Conservation (phyloP, 2,888 invertebrate genomes). For the Acronicta leporina region DNA sequence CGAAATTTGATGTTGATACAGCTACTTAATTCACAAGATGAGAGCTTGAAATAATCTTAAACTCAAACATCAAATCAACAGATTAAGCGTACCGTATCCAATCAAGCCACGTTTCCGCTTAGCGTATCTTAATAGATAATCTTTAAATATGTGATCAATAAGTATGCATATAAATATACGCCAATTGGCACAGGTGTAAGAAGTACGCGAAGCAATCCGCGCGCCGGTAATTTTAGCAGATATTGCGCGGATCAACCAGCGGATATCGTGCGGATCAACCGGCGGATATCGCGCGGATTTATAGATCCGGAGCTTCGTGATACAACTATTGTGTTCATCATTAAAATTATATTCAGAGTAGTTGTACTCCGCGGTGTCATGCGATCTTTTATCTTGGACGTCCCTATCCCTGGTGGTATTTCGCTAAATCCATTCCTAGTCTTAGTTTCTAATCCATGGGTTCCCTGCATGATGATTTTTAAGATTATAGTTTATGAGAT, state of each 20-base stretch:
- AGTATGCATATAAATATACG: neutral
- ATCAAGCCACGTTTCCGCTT: constrained; percentile 12
- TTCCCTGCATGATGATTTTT: too few species aligned
- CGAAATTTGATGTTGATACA: too few species aligned
- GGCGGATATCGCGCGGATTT: constrained; percentile 9
- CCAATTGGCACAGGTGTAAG: neutral
- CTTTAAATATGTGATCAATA: neutral
- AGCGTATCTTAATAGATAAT: constrained; percentile 1
- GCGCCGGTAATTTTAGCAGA: constrained; percentile 13
- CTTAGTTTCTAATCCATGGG: too few species aligned
- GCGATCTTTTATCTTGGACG: too few species aligned
- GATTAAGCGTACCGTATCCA: constrained; percentile 7
- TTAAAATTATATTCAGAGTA: constrained; percentile 6
- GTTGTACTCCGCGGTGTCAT: too few species aligned
- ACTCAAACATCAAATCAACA: constrained; percentile 8
- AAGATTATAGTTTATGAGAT: too few species aligned
- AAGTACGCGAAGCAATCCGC: constrained; percentile 9
- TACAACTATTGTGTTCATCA: constrained; percentile 10
- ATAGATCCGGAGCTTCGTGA: neutral
- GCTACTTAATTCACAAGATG: neutral
- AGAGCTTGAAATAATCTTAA: neutral
- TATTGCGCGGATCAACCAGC: constrained; percentile 14
- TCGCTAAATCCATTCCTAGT: too few species aligned
- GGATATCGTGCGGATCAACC: constrained; percentile 19
- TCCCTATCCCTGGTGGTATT: too few species aligned